Base-by-base conservation (phyloP, 2,113 vertebrate species). In the Sisor rabdophorus region DNA sequence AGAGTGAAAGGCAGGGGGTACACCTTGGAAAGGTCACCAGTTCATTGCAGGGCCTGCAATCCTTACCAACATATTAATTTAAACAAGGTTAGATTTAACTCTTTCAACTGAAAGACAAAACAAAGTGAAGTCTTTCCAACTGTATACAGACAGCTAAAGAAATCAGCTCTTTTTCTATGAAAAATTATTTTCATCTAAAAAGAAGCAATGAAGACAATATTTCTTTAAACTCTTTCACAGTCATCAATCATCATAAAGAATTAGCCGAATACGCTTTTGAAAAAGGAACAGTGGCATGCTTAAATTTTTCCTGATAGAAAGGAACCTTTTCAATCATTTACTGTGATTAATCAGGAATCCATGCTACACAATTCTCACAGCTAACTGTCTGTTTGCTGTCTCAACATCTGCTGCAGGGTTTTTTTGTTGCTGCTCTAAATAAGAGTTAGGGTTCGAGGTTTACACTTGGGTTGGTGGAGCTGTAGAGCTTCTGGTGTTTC, bases 401-500 rank as follows among this genome's bases (percentile, higher is more conserved):
- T 64, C 22, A 30, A 15, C 30, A 53, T 63, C 72, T 74, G 58
- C 19, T 52, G 40, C 19, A 60, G 71, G 58, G 28, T 28, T 69
- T 52, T 52, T 52, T 69, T 52, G 2, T 17, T 68, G 47, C 17
- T 52, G 65, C 15, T 69, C 19, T 69, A 48, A 52, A 16, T 11
- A 69, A 69, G 65, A 4, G 40, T 67, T 47, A 2, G 22, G 36
- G 64, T 11, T 44, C 44, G 15, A n/a, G 36, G 40, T 47, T 65
- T 24, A 17, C 63, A 47, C 6, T 40, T 47, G 63, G 20, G 12
- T 65, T 24, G 40, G 24, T 47, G 36, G 36, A 64, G 63, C 40
- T 67, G n/a, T 24, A 24, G 36, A 67, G 10, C 55, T 28, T 44
- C 28, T 73, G 71, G 55, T 47, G 71, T 58, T 73, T 73, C 16